Percentiles rank a stretch among this genome's conserved stretches.
Conservation (phyloP, 2,113 vertebrate genomes). For the Trichechus manatus region DNA sequence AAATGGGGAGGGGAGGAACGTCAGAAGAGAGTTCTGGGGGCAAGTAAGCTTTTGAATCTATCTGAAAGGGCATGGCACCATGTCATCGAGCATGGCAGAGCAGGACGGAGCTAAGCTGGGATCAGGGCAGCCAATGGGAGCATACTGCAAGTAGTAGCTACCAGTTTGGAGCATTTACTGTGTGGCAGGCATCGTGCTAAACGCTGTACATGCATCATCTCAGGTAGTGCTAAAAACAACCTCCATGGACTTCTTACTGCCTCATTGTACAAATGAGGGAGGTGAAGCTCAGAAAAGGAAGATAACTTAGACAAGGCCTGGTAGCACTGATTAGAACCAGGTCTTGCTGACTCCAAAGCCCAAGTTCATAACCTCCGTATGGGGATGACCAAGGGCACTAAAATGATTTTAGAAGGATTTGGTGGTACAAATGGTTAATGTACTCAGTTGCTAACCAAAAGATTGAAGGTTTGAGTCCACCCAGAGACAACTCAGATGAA, state of each 20-base stretch:
- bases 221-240: background rate
- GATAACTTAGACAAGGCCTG: background rate
- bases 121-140: background rate
- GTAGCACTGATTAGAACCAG: background rate
- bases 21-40: slow-evolving; percentile 7
- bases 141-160: background rate
- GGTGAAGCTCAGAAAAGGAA: background rate
- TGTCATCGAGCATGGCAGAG: background rate
- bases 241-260: background rate
- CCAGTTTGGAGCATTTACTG: background rate
- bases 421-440: background rate
- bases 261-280: background rate
- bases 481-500: background rate
- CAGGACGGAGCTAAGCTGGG: background rate
- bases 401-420: background rate
- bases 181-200: background rate
- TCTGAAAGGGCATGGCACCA: background rate
- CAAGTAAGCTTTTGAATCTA: slow-evolving; percentile 6
- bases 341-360: slow-evolving; percentile 24
- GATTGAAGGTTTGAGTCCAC: background rate
- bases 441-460: background rate
- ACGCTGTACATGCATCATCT: background rate
- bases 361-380: background rate
- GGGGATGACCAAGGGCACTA: background rate
- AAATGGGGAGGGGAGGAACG: background rate